Conservation (phyloP, 2,113 vertebrate genomes). For the Natator depressus region DNA sequence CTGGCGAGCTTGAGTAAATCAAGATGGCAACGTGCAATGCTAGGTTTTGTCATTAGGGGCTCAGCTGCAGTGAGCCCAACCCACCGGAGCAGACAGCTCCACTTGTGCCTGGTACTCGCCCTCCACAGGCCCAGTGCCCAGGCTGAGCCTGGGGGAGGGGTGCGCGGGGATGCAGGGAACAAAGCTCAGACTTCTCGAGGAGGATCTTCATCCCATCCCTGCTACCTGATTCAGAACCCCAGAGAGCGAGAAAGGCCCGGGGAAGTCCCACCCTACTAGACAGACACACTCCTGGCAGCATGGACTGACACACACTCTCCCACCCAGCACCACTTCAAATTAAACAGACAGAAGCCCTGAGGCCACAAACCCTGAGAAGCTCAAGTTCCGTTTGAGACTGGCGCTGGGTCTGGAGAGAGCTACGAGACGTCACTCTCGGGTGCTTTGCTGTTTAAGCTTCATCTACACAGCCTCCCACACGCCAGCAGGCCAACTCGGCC, state of each 20-base stretch:
- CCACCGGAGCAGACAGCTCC: neutral
- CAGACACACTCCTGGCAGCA: too few relatives aligned
- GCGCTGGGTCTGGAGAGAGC: neutral
- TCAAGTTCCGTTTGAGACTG: neutral
- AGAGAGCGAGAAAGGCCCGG: rapidly evolving
- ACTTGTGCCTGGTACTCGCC: neutral
- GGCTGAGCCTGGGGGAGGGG: neutral
- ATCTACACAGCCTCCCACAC: neutral
- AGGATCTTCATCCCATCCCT: neutral
- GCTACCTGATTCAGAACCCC: neutral
- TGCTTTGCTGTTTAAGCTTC: neutral
- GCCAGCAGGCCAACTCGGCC: neutral
- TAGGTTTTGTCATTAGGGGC: neutral
- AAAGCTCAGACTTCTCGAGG: neutral
- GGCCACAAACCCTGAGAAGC: neutral
- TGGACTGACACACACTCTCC: neutral
- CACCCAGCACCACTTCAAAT: neutral
- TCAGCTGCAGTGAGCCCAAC: neutral
- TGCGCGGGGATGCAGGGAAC: neutral
- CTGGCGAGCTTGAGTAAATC: neutral
- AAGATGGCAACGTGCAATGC: neutral
- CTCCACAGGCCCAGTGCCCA: neutral
- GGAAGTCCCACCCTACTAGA: neutral
- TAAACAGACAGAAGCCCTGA: neutral
- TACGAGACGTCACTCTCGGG: neutral